These are phyloP conservation scores for Tapera naevia DNA, from an alignment of 2,797 vertebrate genomes.

Conservation along the genomic window DNA sequence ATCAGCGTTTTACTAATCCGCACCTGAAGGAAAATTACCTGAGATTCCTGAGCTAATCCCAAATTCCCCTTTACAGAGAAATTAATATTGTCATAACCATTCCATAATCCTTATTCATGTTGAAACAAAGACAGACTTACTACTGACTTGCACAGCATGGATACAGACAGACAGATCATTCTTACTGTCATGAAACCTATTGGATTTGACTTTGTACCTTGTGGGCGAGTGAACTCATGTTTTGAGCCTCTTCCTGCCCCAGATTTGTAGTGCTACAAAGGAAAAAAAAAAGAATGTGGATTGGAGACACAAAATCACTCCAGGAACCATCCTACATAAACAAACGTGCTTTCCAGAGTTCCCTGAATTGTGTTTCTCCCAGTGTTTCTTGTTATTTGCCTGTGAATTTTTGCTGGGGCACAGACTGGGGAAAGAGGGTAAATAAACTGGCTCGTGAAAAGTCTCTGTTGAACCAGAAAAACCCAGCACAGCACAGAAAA, in stretches of 20 bases:
- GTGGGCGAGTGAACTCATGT: neutral
- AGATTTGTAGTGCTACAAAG: constrained; percentile 60
- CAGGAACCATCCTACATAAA: neutral
- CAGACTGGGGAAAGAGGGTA: neutral
- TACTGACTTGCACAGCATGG: neutral
- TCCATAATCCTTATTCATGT: constrained; percentile 21
- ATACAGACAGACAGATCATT: neutral
- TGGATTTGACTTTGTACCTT: constrained; percentile 55
- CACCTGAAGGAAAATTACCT: constrained; percentile 21
- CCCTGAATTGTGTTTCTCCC: neutral
- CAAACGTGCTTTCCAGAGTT: neutral
- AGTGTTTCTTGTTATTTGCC: neutral
- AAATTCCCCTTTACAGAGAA: neutral
- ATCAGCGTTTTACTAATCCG: constrained; percentile 25
- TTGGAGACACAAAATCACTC: constrained; percentile 28
- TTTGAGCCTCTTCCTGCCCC: constrained; percentile 27
- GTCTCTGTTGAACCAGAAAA: neutral
- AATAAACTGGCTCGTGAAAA: neutral
- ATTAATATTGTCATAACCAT: neutral
- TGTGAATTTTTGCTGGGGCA: neutral
- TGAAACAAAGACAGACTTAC: constrained; percentile 44
- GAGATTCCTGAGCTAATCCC: constrained; percentile 10
- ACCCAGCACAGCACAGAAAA: neutral
- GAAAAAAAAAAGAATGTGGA: constrained; percentile 13
- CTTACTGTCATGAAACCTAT: neutral